phyloP scores from a whole-genome alignment of 2,888 invertebrate genomes.

The Fabriciana adippe region DNA sequence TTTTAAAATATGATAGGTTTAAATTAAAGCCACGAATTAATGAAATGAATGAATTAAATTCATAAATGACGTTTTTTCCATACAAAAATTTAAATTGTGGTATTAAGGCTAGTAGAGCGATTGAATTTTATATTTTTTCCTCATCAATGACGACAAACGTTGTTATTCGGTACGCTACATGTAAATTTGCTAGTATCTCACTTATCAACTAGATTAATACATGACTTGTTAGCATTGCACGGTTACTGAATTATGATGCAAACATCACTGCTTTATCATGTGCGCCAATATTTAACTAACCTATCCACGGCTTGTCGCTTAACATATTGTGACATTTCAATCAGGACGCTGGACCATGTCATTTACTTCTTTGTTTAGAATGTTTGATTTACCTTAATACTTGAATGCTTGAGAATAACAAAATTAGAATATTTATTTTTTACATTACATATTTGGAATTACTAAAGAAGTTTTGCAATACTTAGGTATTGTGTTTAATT shows the following conservation, averaged over 20 bases:
- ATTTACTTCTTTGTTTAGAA: background rate
- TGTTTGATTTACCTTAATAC: background rate
- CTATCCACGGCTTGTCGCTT: conserved; percentile 17
- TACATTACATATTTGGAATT: too few relatives aligned
- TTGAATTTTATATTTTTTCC: too few relatives aligned
- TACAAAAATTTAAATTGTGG: too few relatives aligned
- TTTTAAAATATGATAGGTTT: too few relatives aligned
- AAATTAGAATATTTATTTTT: too few relatives aligned
- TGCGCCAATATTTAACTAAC: conserved; percentile 32
- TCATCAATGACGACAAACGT: too few relatives aligned
- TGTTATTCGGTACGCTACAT: background rate
- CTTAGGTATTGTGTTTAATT: too few relatives aligned
- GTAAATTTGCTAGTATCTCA: background rate
- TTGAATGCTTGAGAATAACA: background rate
- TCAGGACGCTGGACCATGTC: conserved; percentile 13
- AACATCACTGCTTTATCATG: conserved; percentile 26
- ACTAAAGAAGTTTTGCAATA: too few relatives aligned
- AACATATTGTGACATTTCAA: conserved; percentile 33
- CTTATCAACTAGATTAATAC: conserved; percentile 19
- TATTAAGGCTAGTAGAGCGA: too few relatives aligned
- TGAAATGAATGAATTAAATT: too few relatives aligned
- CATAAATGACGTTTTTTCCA: too few relatives aligned
- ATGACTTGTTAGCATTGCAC: conserved; percentile 20
- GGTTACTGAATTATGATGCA: conserved; percentile 23
- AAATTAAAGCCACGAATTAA: too few relatives aligned